Evolutionary conservation across 53 echinoderm and acorn worm genomes (phyloP), one percentile per base, ranked within the genome.

Genomic region (Holothuria scabra): DNA sequence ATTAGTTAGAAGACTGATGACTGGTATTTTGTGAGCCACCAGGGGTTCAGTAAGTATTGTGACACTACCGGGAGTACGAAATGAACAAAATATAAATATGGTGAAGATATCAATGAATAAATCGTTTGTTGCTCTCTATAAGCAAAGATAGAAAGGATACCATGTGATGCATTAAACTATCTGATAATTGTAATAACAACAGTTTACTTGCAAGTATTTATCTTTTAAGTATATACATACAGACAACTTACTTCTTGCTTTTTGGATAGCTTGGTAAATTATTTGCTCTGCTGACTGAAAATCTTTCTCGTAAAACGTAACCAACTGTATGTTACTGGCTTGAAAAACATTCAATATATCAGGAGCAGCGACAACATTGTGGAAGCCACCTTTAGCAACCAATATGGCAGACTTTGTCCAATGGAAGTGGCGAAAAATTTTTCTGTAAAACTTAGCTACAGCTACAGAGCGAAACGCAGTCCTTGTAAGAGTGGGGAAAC

Each of bases 401-500:
- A 67, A 41, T 12, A 86, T 16, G 1, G 86, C 31, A 13, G 57
- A 86, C 19, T 25, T 65, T 6, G 26, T 78, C 86, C 86, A 86
- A 12, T 28, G 19, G 24, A 80, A 86, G 5, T n/a, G 19, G 18
- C 29, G 8, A 24, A 34, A 86, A 9, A 55, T 20, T 8, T 78
- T 10, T 12, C 48, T 5, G 8, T 55, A 29, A 25, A 66, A 41
- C 33, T 80, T 25, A 20, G 80, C 66, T 20, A 86, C 0, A 24
- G 25, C 67, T n/a, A 65, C 23, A 13, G 80, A 56, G 29, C 58
- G 56, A 79, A 86, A 80, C 2, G 86, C 48, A 16, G 85, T 90
- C 7, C 90, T 80, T 8, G 90, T 90, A 2, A 85, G 85, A 3
- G 90, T 90, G 5, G 8, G 19, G 44, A 59, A 90, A 8, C 90